phyloP scores from a whole-genome alignment of 2,113 vertebrate species.

The Orientallactaga bullata region DNA sequence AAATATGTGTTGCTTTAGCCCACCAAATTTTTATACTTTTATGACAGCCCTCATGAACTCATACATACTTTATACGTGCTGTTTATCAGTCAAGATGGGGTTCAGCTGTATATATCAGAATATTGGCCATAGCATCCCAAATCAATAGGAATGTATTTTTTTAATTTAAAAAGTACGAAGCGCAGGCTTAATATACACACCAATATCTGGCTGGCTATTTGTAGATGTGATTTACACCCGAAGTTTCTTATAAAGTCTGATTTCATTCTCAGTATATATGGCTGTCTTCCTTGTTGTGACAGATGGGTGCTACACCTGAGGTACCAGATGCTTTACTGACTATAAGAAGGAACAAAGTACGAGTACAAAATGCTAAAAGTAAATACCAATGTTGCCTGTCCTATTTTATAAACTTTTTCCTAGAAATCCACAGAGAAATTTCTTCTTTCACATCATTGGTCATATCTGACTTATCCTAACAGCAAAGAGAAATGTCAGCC shows the following conservation, averaged over 20 bases:
- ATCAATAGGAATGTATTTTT: background rate
- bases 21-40: background rate
- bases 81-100: conserved; percentile 3
- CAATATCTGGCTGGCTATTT: background rate
- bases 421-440: conserved; percentile 33
- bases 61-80: background rate
- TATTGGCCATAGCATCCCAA: conserved; percentile 4
- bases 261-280: conserved; percentile 3
- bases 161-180: conserved; percentile 6
- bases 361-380: conserved; percentile 23
- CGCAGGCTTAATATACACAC: background rate
- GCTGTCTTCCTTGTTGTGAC: conserved; percentile 32
- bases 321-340: conserved; percentile 18
- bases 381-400: background rate
- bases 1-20: conserved; percentile 35
- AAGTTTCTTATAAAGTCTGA: background rate
- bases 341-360: background rate
- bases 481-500: background rate
- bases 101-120: conserved; percentile 1
- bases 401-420: conserved; percentile 5
- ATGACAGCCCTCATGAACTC: background rate
- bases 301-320: conserved; percentile 3
- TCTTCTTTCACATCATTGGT: conserved; percentile 5
- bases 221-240: background rate
- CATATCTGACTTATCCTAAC: conserved; percentile 1